Evolutionary conservation across 2,113 vertebrate species (phyloP), one percentile per base, ranked within the genome.

Genomic region (Naja naja): DNA sequence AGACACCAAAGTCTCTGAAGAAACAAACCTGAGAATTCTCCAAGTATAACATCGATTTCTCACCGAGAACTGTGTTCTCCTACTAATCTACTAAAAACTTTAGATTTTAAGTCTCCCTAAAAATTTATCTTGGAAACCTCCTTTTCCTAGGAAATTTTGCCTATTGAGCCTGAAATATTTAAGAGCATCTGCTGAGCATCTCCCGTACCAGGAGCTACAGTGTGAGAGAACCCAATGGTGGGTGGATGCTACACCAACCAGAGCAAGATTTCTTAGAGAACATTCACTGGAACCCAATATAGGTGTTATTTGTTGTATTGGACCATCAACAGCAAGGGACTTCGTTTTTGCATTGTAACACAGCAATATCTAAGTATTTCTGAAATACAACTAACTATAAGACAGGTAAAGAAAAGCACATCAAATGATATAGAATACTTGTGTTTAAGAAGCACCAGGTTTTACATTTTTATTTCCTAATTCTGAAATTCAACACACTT

Each of bases 351-450:
- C 93, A 93, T 87, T 88, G 87, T 85, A 81, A 5, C 81, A 89
- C 30, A 95, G 10, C 1, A 92, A 95, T 85, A 60, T 43, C 55
- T 53, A 85, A 92, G 87, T 11, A 96, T 94, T 97, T 95, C 94
- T 92, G 92, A 96, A 95, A 95, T 95, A 96, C 94, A 97, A 89
- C 94, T 97, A 97, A 89, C 94, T 97, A 95, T 93, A 97, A 95
- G 92, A 95, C 97, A 97, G 95, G 93, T 94, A 96, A 97, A 97
- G 91, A 96, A 96, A 97, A 96, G 96, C 85, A 97, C 34, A 96
- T 96, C 92, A 97, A 95, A 96, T 97, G 94, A 97, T 95, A 94
- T 95, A 97, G 94, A 96, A 96, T 81, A 96, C 95, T 96, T 10
- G 22, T 92, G 95, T 95, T 96, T 96, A 81, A 95, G 94, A 94